Base-by-base conservation (phyloP, 2,113 vertebrate species). In the Nycticebus coucang region DNA sequence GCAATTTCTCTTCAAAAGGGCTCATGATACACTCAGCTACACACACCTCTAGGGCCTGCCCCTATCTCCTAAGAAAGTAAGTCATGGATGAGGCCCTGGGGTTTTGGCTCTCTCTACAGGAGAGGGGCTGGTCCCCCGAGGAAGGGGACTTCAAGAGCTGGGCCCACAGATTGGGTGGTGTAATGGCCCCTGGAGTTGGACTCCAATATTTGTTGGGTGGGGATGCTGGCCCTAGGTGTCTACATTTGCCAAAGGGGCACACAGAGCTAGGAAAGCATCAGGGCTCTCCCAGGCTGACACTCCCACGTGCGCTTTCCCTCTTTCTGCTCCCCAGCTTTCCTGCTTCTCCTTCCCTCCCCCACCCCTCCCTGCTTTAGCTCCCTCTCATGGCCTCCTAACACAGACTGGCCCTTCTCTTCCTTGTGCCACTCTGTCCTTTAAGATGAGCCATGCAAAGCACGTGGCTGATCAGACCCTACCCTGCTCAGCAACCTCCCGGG, bases 261-360 rank as follows among this genome's bases (percentile, higher is more conserved):
- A 5, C 59, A 4, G 60, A 68, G 78, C 69, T 7, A 5, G 69
- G 21, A 7, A 33, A 35, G 60, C 8, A 14, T 30, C n/a, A 12
- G 50, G 71, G 55, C 7, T 18, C 68, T 79, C 71, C 24, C 41
- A 50, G 45, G 15, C 64, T 28, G 30, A 21, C 26, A 10, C 22
- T 53, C 75, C 24, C 69, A 2, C 2, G 0, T 0, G 22, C 0
- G 0, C 13, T 4, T 13, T 37, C 26, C 50, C 60, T 60, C 35
- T 50, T 37, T 82, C 4, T 45, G 53, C 15, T 53, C 12, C 3
- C 35, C 35, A 1, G 1, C 64, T 21, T 85, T 55, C n/a, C 26
- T 21, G 66, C 18, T 17, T 30, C 22, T 4, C 69, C 1, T 21
- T 2, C 33, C 24, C 13, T 57, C 26, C 11, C n/a, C 7, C 62